These are phyloP conservation scores for Anthopleura xanthogrammica DNA, from an alignment of 92 coral and sea anemone species.

Conservation along the genomic window DNA sequence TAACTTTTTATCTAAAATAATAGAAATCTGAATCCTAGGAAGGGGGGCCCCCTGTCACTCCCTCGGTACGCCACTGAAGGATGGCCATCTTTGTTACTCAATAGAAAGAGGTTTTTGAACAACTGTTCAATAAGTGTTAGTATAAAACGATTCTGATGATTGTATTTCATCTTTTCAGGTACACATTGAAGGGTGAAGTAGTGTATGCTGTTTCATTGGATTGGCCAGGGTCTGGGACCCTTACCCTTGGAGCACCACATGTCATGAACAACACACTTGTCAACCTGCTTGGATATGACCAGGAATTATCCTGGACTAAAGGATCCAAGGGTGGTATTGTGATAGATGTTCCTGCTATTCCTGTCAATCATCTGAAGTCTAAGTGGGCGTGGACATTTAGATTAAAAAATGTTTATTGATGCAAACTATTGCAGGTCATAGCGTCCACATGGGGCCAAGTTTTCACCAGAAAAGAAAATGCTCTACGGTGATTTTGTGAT, in stretches of 20 bases:
- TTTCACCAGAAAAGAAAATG: not conserved
- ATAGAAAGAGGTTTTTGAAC: too few species aligned
- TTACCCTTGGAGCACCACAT: conserved; percentile 62
- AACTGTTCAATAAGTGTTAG: too few species aligned
- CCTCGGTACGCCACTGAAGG: too few species aligned
- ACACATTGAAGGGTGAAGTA: conserved; percentile 65
- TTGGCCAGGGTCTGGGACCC: conserved; percentile 72
- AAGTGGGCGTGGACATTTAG: conserved; percentile 94
- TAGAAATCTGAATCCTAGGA: too few species aligned
- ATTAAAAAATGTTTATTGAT: conserved; percentile 49
- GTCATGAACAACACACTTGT: conserved; percentile 50
- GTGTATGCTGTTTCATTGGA: conserved; percentile 84
- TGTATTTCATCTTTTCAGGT: conserved; percentile 48
- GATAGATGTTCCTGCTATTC: conserved; percentile 72
- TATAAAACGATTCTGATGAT: not conserved
- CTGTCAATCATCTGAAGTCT: conserved; percentile 72
- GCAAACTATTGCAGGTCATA: conserved; percentile 6
- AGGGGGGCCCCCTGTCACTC: too few species aligned
- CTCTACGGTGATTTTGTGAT: conserved; percentile 26
- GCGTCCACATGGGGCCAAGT: conserved; percentile 9
- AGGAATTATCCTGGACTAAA: conserved; percentile 70
- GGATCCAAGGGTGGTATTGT: conserved; percentile 58
- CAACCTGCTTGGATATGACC: conserved; percentile 79
- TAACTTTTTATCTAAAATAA: too few species aligned
- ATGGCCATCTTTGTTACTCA: too few species aligned